phyloP scores from a whole-genome alignment of 2,113 vertebrate species.

The Brachyistius frenatus region DNA sequence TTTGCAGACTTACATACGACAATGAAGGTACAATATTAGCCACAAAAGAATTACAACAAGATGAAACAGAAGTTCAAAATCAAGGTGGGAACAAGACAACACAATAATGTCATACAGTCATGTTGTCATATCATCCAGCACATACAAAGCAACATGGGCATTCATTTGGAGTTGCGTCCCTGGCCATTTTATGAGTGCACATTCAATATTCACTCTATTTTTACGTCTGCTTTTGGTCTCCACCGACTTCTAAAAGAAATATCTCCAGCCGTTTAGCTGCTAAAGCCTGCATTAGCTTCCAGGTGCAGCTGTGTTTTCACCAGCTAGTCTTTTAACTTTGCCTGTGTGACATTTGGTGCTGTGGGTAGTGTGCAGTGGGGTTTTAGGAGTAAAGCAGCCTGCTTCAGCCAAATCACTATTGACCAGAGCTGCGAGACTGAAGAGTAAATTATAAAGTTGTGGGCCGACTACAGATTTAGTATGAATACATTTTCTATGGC shows the following conservation, averaged over 20 bases:
- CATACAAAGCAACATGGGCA: background rate
- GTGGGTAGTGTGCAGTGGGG: background rate
- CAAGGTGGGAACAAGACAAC: background rate
- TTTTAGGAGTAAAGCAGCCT: background rate
- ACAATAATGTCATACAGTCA: background rate
- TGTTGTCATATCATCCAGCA: too few relatives aligned
- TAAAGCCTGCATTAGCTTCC: background rate
- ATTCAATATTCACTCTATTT: background rate
- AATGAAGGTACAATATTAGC: background rate
- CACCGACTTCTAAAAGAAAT: background rate
- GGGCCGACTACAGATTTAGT: too few relatives aligned
- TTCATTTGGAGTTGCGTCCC: background rate
- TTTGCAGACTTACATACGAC: background rate
- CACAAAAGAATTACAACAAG: background rate
- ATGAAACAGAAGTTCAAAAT: too few relatives aligned
- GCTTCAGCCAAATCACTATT: background rate
- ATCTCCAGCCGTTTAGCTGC: background rate
- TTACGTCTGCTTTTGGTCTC: background rate
- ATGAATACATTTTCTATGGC: too few relatives aligned
- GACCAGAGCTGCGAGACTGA: too few relatives aligned
- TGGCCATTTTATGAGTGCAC: background rate
- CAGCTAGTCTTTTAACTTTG: background rate
- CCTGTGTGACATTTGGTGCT: too few relatives aligned
- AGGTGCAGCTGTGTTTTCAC: background rate
- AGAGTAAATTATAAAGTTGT: too few relatives aligned